These are phyloP conservation scores for Zosterops borbonicus DNA, from an alignment of 2,113 vertebrate species.

Conservation along the genomic window DNA sequence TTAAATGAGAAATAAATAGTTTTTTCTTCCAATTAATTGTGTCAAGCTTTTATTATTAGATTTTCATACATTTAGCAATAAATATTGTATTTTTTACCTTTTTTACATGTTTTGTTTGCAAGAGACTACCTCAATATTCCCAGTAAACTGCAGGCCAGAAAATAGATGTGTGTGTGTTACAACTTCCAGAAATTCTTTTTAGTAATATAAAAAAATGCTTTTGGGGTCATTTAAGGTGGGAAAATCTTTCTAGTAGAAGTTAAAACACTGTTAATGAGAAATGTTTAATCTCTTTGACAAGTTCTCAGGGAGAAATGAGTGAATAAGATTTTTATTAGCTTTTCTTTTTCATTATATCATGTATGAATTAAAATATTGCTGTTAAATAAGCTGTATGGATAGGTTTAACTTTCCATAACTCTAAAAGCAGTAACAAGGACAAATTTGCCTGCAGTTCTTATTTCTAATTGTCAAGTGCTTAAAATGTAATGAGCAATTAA, in stretches of 20 bases:
- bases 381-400: not conserved
- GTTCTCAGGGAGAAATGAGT: not conserved
- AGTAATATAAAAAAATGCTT: not conserved
- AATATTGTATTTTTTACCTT: not conserved
- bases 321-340: not conserved
- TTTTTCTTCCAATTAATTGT: not conserved
- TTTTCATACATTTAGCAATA: not conserved
- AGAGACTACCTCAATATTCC: not conserved
- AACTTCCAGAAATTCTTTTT: not conserved
- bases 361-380: not conserved
- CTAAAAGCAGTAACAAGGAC: not conserved
- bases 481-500: not conserved
- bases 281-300: not conserved
- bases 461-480: not conserved
- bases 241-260: not conserved
- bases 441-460: not conserved
- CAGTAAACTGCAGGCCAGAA: not conserved
- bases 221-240: not conserved
- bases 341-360: not conserved
- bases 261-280: not conserved
- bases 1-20: not conserved
- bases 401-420: not conserved
- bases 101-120: not conserved
- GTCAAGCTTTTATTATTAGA: not conserved
- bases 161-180: not conserved